These are phyloP conservation scores for Salvator merianae DNA, from an alignment of 2,113 vertebrate species.

Conservation along the genomic window DNA sequence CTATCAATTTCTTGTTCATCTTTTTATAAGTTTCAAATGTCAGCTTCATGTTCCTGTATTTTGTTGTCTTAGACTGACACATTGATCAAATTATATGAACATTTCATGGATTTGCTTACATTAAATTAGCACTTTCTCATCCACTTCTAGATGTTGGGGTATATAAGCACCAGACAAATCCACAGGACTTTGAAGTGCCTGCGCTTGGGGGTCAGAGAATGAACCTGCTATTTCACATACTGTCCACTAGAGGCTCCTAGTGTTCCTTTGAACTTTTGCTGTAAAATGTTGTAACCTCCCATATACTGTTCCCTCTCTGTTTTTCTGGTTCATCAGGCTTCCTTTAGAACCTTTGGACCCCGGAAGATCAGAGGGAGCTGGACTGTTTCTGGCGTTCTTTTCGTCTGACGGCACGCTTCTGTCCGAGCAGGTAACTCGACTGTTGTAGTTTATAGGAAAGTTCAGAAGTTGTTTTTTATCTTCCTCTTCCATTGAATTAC, in stretches of 20 bases:
- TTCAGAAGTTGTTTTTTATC: not conserved
- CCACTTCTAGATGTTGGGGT: too few relatives aligned
- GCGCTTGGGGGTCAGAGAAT: too few relatives aligned
- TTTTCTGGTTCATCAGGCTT: not conserved
- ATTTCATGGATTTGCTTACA: too few relatives aligned
- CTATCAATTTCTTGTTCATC: too few relatives aligned
- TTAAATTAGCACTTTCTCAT: too few relatives aligned
- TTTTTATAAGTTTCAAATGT: too few relatives aligned
- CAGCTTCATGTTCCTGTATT: too few relatives aligned
- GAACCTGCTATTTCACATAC: not conserved
- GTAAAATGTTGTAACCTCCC: conserved; percentile 1
- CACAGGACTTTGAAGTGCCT: too few relatives aligned
- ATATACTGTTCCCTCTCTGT: not conserved
- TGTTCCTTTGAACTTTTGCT: not conserved
- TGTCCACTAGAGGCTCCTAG: conserved; percentile 17
- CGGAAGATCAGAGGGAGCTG: not conserved
- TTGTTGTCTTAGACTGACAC: too few relatives aligned
- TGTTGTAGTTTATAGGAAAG: not conserved
- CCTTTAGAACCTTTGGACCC: conserved; percentile 6
- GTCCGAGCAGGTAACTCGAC: not conserved
- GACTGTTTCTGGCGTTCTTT: too few relatives aligned
- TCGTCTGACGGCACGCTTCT: not conserved
- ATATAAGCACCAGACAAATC: too few relatives aligned
- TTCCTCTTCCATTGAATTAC: not conserved
- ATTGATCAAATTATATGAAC: too few relatives aligned